Percentiles rank a stretch among this genome's conserved stretches.
Evolutionary conservation across 2,113 vertebrate species (phyloP).

Genomic region (Rhizomys pruinosus): DNA sequence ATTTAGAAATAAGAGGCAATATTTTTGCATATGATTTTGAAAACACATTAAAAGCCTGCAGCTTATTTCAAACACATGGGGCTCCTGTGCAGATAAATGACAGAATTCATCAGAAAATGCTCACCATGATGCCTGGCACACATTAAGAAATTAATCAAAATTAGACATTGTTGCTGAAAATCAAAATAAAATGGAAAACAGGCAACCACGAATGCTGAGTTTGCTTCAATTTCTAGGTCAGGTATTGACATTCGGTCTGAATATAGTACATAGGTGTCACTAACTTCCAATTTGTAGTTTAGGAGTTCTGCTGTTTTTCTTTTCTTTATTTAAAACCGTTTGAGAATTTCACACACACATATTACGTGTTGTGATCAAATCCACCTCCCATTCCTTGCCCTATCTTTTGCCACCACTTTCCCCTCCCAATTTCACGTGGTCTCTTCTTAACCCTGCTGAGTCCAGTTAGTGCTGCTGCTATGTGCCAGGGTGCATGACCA

Average conservation of each 20-base stretch:
- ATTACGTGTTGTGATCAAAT: not conserved
- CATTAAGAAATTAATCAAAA: not conserved
- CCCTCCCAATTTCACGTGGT: not conserved
- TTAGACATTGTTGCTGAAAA: not conserved
- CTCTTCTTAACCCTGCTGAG: not conserved
- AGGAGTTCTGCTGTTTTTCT: not conserved
- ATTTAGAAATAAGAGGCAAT: not conserved
- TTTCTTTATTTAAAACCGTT: too few relatives aligned
- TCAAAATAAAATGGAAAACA: constrained; percentile 32
- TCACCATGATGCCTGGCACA: not conserved
- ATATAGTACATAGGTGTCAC: not conserved
- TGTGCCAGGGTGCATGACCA: not conserved
- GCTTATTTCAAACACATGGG: constrained; percentile 6
- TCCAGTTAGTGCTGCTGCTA: not conserved
- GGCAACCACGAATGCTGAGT: not conserved
- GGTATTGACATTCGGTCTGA: not conserved
- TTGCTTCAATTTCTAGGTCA: not conserved
- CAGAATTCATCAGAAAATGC: not conserved
- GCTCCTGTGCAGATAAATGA: not conserved
- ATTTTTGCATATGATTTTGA: not conserved
- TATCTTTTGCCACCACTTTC: not conserved
- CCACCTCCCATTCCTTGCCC: too few relatives aligned
- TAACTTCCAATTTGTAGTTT: not conserved
- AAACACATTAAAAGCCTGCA: not conserved
- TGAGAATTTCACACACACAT: not conserved